These are phyloP conservation scores for Anisognathus igniventris DNA, from an alignment of 2,797 vertebrate species.

Conservation along the genomic window DNA sequence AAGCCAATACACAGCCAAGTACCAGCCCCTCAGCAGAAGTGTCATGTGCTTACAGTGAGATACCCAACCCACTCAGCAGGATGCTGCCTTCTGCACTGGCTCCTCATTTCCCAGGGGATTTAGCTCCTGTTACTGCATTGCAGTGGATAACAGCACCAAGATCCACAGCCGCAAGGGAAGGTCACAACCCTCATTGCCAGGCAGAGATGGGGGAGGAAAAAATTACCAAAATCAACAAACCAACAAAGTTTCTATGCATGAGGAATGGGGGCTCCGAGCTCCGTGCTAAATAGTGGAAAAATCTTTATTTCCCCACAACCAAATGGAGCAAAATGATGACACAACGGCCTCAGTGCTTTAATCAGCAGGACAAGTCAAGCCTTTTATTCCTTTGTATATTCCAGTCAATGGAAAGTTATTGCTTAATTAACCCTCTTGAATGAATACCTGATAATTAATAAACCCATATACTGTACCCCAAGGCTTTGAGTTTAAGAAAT, in stretches of 20 bases:
- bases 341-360: conserved; percentile 54
- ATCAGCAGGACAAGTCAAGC: conserved; percentile 71
- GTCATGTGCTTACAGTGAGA: background rate
- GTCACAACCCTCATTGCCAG: background rate
- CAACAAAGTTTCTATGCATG: background rate
- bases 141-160: background rate
- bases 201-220: background rate
- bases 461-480: conserved; percentile 76
- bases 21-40: background rate
- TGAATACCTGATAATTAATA: conserved; percentile 82
- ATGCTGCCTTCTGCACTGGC: background rate
- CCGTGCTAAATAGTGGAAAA: conserved; percentile 60
- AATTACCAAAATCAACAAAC: conserved; percentile 8
- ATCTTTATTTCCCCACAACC: conserved; percentile 56
- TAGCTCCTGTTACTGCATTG: background rate
- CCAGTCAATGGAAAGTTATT: conserved; percentile 78
- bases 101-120: background rate
- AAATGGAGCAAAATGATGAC: conserved; percentile 58
- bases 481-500: conserved; percentile 75
- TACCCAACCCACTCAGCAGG: conserved; percentile 4
- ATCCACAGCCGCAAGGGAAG: background rate
- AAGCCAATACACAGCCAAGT: background rate
- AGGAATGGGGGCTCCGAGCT: background rate
- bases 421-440: conserved; percentile 81
- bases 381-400: conserved; percentile 73